Percentiles rank a stretch among this genome's conserved stretches.
Conservation (phyloP, 2,113 vertebrate species). For the Tragelaphus imberbis region DNA sequence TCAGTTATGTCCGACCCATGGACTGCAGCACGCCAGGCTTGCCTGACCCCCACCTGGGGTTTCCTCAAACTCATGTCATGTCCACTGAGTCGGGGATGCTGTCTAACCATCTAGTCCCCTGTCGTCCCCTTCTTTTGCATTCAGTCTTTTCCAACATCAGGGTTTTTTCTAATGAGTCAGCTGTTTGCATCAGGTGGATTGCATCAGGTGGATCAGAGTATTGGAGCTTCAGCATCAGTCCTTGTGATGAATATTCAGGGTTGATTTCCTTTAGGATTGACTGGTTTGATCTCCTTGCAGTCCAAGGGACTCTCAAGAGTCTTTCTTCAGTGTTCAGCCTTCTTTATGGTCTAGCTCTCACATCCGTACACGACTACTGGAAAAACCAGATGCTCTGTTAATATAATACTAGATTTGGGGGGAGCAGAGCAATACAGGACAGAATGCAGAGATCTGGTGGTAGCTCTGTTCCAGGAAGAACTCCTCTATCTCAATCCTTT, state of each 20-base stretch:
- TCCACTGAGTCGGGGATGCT: fast-evolving
- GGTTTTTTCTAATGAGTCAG: neutral
- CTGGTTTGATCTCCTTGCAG: neutral
- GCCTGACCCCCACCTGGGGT: neutral
- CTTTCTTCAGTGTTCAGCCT: neutral
- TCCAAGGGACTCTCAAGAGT: neutral
- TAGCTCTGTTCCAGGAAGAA: neutral
- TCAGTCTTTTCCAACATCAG: neutral
- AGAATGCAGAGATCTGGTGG: neutral
- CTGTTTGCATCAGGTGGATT: neutral
- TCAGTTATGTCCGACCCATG: neutral
- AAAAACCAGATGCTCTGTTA: neutral
- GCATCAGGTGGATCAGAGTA: neutral
- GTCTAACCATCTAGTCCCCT: neutral
- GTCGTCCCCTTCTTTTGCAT: neutral
- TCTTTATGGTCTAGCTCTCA: neutral
- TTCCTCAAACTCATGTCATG: neutral
- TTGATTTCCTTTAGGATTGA: neutral
- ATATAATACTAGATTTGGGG: neutral
- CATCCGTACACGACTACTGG: neutral
- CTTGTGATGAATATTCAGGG: neutral
- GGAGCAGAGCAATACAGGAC: neutral
- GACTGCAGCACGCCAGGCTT: neutral
- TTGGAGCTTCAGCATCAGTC: neutral
- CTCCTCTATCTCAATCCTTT: neutral